These are phyloP conservation scores for Metellina segmentata DNA, from an alignment of 2,888 invertebrate genomes.

Conservation along the genomic window DNA sequence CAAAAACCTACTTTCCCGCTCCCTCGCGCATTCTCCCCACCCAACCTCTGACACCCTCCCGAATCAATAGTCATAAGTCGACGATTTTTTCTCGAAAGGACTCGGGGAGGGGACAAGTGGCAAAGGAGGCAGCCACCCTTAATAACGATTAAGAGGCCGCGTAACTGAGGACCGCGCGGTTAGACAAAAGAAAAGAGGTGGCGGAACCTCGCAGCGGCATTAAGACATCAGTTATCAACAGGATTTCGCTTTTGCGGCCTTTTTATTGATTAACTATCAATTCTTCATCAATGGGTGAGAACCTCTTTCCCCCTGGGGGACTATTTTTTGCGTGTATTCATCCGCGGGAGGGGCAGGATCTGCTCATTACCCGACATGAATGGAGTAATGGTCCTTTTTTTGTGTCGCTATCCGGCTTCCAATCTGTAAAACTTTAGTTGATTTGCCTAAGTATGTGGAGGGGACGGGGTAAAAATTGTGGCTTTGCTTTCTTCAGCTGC, in stretches of 20 bases:
- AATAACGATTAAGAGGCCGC: constrained; percentile 75
- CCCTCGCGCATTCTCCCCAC: neutral
- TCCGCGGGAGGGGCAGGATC: neutral
- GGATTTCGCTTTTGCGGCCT: constrained; percentile 9
- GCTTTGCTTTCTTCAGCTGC: neutral
- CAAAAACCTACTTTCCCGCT: constrained; percentile 28
- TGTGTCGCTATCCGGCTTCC: constrained; percentile 54
- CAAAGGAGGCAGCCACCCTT: constrained; percentile 67
- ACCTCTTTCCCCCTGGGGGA: constrained; percentile 18
- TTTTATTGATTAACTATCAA: constrained; percentile 76
- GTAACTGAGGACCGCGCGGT: constrained; percentile 55
- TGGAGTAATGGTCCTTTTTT: constrained; percentile 72
- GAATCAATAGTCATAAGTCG: constrained; percentile 76
- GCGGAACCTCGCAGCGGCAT: constrained; percentile 51
- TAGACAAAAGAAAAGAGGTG: constrained; percentile 62
- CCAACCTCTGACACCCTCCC: neutral
- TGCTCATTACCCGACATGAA: constrained; percentile 70
- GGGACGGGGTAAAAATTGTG: constrained; percentile 54
- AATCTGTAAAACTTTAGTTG: constrained; percentile 68
- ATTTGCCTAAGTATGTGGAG: constrained; percentile 32
- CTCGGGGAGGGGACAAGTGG: constrained; percentile 8
- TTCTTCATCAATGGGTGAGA: constrained; percentile 73
- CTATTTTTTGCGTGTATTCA: constrained; percentile 19
- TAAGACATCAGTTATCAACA: constrained; percentile 75
- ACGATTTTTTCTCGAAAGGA: constrained; percentile 49